Conservation (phyloP, 2,888 invertebrate genomes). For the Pasiphila rectangulata region DNA sequence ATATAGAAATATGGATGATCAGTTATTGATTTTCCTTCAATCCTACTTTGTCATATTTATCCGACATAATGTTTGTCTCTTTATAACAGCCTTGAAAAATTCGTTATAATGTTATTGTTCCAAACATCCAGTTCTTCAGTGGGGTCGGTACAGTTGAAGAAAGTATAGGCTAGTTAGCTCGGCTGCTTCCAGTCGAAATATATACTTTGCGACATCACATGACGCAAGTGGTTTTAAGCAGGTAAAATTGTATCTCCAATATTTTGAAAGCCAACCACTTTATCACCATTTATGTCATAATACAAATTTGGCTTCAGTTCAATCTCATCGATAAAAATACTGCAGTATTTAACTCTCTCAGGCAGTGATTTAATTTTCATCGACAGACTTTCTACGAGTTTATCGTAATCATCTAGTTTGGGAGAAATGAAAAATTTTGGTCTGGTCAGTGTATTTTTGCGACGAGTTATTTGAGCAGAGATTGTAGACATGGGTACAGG, state of each 20-base stretch:
- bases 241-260: not conserved
- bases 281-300: slow-evolving; percentile 1
- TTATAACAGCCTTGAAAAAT: not conserved
- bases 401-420: not conserved
- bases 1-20: no score
- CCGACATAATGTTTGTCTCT: no score
- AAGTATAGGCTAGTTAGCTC: not conserved
- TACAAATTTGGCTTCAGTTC: not conserved
- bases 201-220: slow-evolving; percentile 1
- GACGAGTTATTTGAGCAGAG: not conserved
- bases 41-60: no score
- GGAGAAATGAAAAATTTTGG: not conserved
- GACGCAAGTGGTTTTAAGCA: not conserved
- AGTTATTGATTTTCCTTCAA: no score
- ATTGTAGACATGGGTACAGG: not conserved
- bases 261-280: not conserved
- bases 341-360: not conserved
- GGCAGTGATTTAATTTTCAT: not conserved
- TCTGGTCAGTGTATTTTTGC: not conserved
- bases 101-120: not conserved
- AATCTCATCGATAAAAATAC: slow-evolving; percentile 1
- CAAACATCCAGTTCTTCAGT: not conserved
- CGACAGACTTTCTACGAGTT: not conserved
- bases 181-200: not conserved
- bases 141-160: not conserved